Evolutionary conservation across 1,140 invertebrate genomes (phyloP), one percentile per base, ranked within the genome.

Genomic region (Leptinotarsa defecta): DNA sequence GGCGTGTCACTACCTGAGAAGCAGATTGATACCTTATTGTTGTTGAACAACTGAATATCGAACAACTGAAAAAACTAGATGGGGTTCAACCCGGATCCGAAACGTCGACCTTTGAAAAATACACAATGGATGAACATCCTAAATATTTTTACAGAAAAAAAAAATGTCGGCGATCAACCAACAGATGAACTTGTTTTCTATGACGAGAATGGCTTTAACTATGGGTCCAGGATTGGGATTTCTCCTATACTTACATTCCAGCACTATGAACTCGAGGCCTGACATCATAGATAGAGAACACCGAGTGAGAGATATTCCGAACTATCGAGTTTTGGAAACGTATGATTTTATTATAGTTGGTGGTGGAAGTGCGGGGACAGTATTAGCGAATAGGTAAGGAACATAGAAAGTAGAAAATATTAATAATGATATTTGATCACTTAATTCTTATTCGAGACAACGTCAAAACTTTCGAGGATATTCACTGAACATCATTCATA

Each of bases 291-390:
- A 93, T 68, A 82, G 76, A 34, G 74, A 76, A 15, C 72, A 81
- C 62, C 70, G 81, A 8, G 85, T 92, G 0, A 84, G 84, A 49
- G 87, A 91, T 61, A 84, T 85, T 13, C 74, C 81, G 0, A 80
- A 87, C 1, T 79, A 86, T 4, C 75, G 89, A 13, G 80, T 93
- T 11, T 82, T 87, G 1, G 81, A 87, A 3, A 85, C 85, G 22
- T 94, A 94, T 73, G 93, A 94, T 82, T 95, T 94, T 72, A 89
- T 94, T 2, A 87, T 94, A 48, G 88, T 97, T 48, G 96, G 96
- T 0, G 95, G 89, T 6, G 96, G 95, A 6, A 92, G 94, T 1
- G 94, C 95, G 0, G 95, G 95, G 13, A 88, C 92, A 22, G 94
- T 94, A 0, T 64, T 97, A 34, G 95, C 95, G 0, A 92, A 91